Evolutionary conservation across 2,797 vertebrate species (phyloP), one percentile per base, ranked within the genome.

Genomic region (Hafferia zeledoni): DNA sequence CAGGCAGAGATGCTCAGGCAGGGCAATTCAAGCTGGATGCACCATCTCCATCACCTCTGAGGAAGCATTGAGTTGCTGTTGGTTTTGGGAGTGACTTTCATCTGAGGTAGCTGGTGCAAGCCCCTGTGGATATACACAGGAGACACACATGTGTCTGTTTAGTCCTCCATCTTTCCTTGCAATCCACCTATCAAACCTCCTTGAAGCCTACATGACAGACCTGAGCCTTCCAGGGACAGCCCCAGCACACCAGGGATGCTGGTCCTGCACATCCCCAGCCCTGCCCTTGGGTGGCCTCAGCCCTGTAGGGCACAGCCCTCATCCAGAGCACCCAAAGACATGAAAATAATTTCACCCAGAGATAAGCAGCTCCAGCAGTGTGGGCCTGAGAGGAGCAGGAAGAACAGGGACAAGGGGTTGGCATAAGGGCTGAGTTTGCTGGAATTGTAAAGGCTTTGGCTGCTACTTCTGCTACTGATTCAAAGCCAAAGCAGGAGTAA

Each of bases 161-260:
- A 76, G 30, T 47, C 30, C 43, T 27, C 11, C 5, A 8, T 50
- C 55, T 65, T n/a, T 64, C 59, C n/a, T 79, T 69, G 28, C 15
- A 65, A 55, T 4, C 11, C 30, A 56, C 18, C 11, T 69, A 65
- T 43, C 33, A 78, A 57, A 75, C 19, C 28, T 63, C 41, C 22
- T 17, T 33, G 22, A 76, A 77, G 39, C 6, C 28, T 17, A 2
- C 0, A 0, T 1, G 3, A 52, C 5, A 5, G 10, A 46, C 47
- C 37, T 8, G 4, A 77, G 60, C 3, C 6, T 11, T 5, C 11
- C n/a, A 17, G 31, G 7, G 4, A 20, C 22, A 60, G 28, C 22
- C 31, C 39, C 18, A 23, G 23, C 22, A 19, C 33, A 44, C 6
- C 53, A 71, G 61, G 41, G 31, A 23, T 33, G 27, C 27, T 43